Base-by-base conservation (phyloP, 2,113 vertebrate genomes). In the Limnothrissa miodon region DNA sequence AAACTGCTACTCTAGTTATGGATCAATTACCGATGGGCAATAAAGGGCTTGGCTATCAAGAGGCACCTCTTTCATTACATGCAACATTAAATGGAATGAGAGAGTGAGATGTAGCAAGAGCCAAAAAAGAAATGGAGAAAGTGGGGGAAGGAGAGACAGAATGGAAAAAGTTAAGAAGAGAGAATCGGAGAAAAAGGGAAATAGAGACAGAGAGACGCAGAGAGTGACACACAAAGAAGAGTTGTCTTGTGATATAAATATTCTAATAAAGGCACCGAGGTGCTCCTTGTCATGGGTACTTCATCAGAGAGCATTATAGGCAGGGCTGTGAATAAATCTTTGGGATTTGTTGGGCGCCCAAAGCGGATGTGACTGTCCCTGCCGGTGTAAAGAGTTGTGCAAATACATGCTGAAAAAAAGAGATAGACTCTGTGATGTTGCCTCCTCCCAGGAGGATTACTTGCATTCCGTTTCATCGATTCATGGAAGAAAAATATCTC, bases 21-120 rank as follows among this genome's bases (percentile, higher is more conserved):
- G 79, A 88, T 86, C 83, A 82, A 84, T 88, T 85, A 88, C 56
- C 45, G 59, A n/a, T 51, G 74, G 83, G 39, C 79, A 78, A 66
- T 84, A 83, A 66, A 84, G 48, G 78, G 78, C 81, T 62, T n/a
- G 39, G n/a, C 74, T 25, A 74, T 79, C 59, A 80, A 53, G 81
- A 70, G 66, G 46, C 21, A 39, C 39, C 39, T 79, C 45, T 74
- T 85, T 85, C 45, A 86, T 86, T 81, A 70, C 82, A 86, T 84
- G 85, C 29, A 80, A 86, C 83, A 86, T 89, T 85, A 89, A 81
- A 83, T 85, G 82, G 83, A 86, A 83, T 39, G 85, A 62, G 59
- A 56, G 19, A 56, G 78, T 23, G 44, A 62, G 59, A 62, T 62
- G 59, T 62, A 62, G 59, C n/a, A 7, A 59, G n/a, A 59, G n/a